Evolutionary conservation across 2,888 invertebrate genomes (phyloP).

Genomic region (Melitaea athalia): DNA sequence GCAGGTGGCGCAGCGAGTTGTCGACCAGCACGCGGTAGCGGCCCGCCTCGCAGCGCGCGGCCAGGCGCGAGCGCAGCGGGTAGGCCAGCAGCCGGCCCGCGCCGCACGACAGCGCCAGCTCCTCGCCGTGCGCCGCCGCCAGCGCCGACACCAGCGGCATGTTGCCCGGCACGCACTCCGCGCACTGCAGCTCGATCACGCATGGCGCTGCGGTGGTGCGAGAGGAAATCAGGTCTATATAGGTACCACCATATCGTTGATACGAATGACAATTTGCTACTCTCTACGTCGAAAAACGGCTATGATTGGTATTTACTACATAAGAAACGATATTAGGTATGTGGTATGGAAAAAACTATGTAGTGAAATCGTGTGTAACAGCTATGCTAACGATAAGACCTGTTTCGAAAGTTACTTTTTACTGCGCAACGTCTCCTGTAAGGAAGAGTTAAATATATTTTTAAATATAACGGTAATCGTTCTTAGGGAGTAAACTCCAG

Average conservation of each 20-base stretch:
- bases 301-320: background rate
- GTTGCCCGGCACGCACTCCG: slow-evolving; percentile 73
- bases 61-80: slow-evolving; percentile 54
- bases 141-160: slow-evolving; percentile 68
- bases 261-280: background rate
- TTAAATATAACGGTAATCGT: too few relatives aligned
- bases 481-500: too few relatives aligned
- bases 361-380: too few relatives aligned
- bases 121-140: slow-evolving; percentile 52
- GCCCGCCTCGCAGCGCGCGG: slow-evolving; percentile 60
- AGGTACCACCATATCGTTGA: too few relatives aligned
- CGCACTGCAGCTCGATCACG: slow-evolving; percentile 67
- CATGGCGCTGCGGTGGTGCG: slow-evolving; percentile 51
- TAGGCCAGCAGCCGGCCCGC: slow-evolving; percentile 61
- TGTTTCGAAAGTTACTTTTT: too few relatives aligned
- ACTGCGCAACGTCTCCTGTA: too few relatives aligned
- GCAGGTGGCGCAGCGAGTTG: slow-evolving; percentile 52
- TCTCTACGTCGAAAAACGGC: background rate
- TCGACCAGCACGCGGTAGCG: slow-evolving; percentile 57
- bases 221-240: too few relatives aligned
- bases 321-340: too few relatives aligned
- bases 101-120: slow-evolving; percentile 62
- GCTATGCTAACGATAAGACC: too few relatives aligned
- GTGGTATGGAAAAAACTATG: too few relatives aligned
- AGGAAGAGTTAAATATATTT: too few relatives aligned